Base-by-base conservation (phyloP, 1,140 invertebrate genomes). In the Phocides pigmalion region DNA sequence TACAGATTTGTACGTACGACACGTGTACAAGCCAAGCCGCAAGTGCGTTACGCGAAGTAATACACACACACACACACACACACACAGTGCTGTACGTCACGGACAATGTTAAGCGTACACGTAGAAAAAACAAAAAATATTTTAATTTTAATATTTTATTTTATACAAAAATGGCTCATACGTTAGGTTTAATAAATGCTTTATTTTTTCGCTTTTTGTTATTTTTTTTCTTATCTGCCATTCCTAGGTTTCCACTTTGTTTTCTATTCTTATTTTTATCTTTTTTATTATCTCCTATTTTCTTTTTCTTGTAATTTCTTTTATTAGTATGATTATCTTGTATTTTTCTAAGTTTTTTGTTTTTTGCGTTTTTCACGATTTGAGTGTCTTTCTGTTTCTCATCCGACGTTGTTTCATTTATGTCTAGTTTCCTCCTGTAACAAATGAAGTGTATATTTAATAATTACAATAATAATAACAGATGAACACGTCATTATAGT, bases 401-500 rank as follows among this genome's bases (percentile, higher is more conserved):
- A 20, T 44, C 25, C 15, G 68, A 63, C 35, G 62, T 70, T 28
- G 66, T 20, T 1, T 72, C 68, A 8, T 68, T 65, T 46, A 59
- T 46, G 54, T 87, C 84, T 14, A 82, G 53, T 75, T 85, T 87
- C 20, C 87, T 76, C 72, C 87, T 89, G 66, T 56, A 82, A 79
- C 19, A 41, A 41, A 20, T n/a, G n/a, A n/a, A n/a, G n/a, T n/a
- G n/a, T n/a, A n/a, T n/a, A n/a, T n/a, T n/a, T n/a, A n/a, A n/a
- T n/a, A n/a, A n/a, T n/a, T n/a, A n/a, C n/a, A n/a, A n/a, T n/a
- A n/a, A n/a, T n/a, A n/a, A n/a, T n/a, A n/a, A n/a, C n/a, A n/a
- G n/a, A n/a, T n/a, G n/a, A n/a, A n/a, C n/a, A n/a, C n/a, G n/a
- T n/a, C n/a, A n/a, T n/a, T n/a, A n/a, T n/a, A n/a, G n/a, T n/a